A percentile compares a stretch with the other conserved stretches of the same genome.
phyloP scores from a whole-genome alignment of 37 sponge, comb jelly and placozoan genomes.

The Mnemiopsis leidyi region DNA sequence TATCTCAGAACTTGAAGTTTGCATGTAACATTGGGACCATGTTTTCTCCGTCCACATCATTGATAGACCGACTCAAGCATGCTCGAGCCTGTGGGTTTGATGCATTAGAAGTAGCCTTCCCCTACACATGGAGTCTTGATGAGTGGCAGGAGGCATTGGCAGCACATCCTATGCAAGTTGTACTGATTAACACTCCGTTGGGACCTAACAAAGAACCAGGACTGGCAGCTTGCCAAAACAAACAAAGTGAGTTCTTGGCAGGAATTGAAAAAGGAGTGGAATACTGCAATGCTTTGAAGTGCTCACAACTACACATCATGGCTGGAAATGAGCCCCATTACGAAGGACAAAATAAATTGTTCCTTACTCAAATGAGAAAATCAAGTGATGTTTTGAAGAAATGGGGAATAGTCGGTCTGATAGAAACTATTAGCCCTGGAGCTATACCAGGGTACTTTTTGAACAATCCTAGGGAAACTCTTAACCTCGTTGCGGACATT shows the following conservation, averaged over 20 bases:
- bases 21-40: constrained; percentile 58
- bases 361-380: background rate
- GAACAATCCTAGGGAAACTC: background rate
- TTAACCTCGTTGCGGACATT: background rate
- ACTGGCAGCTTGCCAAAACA: background rate
- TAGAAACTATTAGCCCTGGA: constrained; percentile 25
- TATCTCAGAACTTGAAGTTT: background rate
- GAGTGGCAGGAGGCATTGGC: constrained; percentile 9
- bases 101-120: constrained; percentile 27
- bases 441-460: constrained; percentile 40
- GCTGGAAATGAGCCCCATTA: background rate
- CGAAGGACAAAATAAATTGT: background rate
- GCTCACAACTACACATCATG: constrained; percentile 46
- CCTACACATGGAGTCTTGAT: constrained; percentile 32
- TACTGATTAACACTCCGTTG: constrained; percentile 22
- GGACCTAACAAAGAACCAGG: constrained; percentile 32
- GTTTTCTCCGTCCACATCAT: background rate
- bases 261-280: background rate
- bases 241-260: background rate
- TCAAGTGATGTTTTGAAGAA: background rate
- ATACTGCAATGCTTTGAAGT: constrained; percentile 20
- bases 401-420: background rate
- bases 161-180: background rate
- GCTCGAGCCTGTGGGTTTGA: background rate
- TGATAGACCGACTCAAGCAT: background rate